Evolutionary conservation across 2,113 vertebrate genomes (phyloP).

Genomic region (Hiodon alosoides): DNA sequence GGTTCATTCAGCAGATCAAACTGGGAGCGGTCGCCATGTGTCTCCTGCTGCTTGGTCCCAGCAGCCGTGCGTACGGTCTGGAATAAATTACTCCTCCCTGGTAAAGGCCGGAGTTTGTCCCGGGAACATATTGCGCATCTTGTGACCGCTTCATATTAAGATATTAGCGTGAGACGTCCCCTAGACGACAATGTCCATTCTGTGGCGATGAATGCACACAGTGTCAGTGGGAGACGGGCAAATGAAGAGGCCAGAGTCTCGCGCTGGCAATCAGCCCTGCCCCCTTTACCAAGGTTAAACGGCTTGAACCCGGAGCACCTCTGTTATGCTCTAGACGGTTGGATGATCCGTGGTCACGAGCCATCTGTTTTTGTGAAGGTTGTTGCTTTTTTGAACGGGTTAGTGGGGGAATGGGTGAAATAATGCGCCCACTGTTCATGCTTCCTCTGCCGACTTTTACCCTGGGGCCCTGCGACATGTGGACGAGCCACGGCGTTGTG

Average conservation of each 20-base stretch:
- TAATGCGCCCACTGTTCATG: too few species aligned
- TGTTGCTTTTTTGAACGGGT: not conserved
- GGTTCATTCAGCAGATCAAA: constrained; percentile 1
- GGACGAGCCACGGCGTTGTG: too few species aligned
- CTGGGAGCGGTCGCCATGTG: not conserved
- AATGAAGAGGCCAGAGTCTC: not conserved
- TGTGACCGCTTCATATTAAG: constrained; percentile 15
- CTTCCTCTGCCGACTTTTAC: not conserved
- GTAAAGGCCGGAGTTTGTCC: constrained; percentile 1
- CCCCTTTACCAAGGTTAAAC: constrained; percentile 11
- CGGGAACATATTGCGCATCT: constrained; percentile 14
- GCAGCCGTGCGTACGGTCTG: constrained; percentile 12
- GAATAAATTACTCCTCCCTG: constrained; percentile 4
- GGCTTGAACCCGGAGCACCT: not conserved
- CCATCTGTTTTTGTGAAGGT: not conserved
- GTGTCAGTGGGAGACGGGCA: not conserved
- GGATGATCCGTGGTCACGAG: not conserved
- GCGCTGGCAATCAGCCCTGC: not conserved
- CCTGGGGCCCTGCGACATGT: too few species aligned
- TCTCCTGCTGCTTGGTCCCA: constrained; percentile 6
- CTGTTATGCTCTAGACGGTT: not conserved
- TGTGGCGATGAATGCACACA: constrained; percentile 6
- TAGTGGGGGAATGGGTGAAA: not conserved
- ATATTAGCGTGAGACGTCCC: not conserved
- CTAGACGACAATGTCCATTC: not conserved